phyloP scores from a whole-genome alignment of 1,140 invertebrate genomes.

The Zaprionus gabonicus region DNA sequence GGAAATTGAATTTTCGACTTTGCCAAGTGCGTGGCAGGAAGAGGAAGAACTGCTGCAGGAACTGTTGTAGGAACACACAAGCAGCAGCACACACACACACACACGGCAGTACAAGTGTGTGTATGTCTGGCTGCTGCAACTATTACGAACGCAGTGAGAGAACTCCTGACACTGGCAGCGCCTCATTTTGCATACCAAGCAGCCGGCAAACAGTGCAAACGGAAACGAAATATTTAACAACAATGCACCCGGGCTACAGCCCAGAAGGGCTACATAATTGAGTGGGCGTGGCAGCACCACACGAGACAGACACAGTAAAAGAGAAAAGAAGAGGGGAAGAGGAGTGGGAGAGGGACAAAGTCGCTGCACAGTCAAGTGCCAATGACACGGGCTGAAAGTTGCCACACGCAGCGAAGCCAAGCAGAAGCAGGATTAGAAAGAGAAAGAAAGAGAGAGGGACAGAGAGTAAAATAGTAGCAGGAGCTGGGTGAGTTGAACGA shows the following conservation, averaged over 20 bases:
- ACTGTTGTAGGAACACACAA: conserved; percentile 43
- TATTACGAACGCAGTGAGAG: conserved; percentile 70
- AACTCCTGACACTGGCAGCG: conserved; percentile 73
- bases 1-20: conserved; percentile 84
- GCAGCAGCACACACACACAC: conserved; percentile 34
- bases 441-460: too few relatives aligned
- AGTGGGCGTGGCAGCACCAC: conserved; percentile 61
- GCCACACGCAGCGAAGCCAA: neutral
- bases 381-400: conserved; percentile 29
- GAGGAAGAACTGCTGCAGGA: conserved; percentile 54
- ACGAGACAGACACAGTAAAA: neutral
- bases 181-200: conserved; percentile 82
- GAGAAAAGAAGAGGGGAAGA: neutral
- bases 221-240: conserved; percentile 83
- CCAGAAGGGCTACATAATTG: conserved; percentile 63
- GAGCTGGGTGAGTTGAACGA: neutral
- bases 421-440: neutral
- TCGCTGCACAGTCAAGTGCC: conserved; percentile 18
- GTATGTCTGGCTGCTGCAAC: conserved; percentile 56
- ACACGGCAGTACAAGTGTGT: conserved; percentile 20
- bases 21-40: conserved; percentile 80
- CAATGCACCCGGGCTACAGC: conserved; percentile 58
- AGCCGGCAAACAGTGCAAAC: conserved; percentile 70
- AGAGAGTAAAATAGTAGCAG: too few relatives aligned
- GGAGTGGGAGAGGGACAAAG: neutral